Conservation (phyloP, 2,888 invertebrate species). For the Apotomis betuletana region DNA sequence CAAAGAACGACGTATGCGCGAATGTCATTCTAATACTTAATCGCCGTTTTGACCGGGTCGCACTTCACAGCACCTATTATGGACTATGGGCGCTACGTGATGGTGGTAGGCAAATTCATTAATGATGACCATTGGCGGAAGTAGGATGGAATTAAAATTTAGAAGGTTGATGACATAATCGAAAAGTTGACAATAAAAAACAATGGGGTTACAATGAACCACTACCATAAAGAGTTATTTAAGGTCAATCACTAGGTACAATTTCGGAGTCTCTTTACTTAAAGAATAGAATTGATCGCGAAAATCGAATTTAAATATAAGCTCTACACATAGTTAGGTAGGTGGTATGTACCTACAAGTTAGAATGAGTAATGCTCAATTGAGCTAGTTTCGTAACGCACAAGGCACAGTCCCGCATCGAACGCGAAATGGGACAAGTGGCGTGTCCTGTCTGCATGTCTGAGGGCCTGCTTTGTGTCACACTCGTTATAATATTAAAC, state of each 20-base stretch:
- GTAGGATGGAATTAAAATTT: conserved; percentile 5
- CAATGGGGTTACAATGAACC: background rate
- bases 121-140: conserved; percentile 7
- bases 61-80: conserved; percentile 24
- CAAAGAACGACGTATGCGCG: conserved; percentile 11
- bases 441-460: conserved; percentile 63
- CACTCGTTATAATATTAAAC: conserved; percentile 31
- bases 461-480: conserved; percentile 24
- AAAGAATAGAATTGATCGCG: too few species aligned
- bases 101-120: conserved; percentile 29
- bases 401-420: background rate
- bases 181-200: background rate
- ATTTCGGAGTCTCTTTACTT: too few species aligned
- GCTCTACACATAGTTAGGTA: background rate
- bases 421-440: conserved; percentile 61
- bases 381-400: background rate
- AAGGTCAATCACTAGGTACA: too few species aligned
- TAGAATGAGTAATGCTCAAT: background rate
- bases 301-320: background rate
- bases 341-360: background rate
- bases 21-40: background rate
- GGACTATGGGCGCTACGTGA: conserved; percentile 26
- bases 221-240: too few species aligned
- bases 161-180: background rate
- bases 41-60: conserved; percentile 2